Evolutionary conservation across 2,888 invertebrate species (phyloP).

Genomic region (Nomada ferruginata): DNA sequence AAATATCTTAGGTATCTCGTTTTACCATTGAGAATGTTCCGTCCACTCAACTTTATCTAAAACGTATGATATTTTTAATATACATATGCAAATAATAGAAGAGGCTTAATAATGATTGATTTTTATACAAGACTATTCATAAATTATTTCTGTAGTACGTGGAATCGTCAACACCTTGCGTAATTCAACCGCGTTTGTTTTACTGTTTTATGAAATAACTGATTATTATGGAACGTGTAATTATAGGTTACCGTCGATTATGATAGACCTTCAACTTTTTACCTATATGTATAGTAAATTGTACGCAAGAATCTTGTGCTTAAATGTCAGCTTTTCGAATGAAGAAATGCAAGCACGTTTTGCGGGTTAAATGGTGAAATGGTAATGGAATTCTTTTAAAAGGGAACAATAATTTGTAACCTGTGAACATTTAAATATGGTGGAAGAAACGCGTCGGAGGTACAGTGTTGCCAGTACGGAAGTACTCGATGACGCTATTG

Average conservation of each 20-base stretch:
- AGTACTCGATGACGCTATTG: constrained; percentile 72
- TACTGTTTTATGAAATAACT: constrained; percentile 61
- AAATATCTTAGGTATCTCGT: neutral
- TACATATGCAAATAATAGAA: neutral
- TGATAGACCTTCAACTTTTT: constrained; percentile 14
- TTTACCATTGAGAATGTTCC: neutral
- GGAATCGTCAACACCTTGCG: constrained; percentile 9
- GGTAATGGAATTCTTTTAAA: constrained; percentile 1
- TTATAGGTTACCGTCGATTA: constrained; percentile 62
- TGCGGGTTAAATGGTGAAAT: neutral
- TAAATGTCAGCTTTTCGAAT: neutral
- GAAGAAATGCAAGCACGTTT: neutral
- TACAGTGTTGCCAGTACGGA: constrained; percentile 80
- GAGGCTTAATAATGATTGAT: neutral
- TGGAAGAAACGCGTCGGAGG: constrained; percentile 71
- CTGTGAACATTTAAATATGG: constrained; percentile 72
- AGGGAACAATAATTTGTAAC: constrained; percentile 52
- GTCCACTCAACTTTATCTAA: neutral
- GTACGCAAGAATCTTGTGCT: too few species aligned
- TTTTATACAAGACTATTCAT: neutral
- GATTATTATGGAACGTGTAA: constrained; percentile 61
- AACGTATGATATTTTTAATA: neutral
- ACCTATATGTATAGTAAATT: neutral
- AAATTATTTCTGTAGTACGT: neutral
- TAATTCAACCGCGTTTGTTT: constrained; percentile 32